These are phyloP conservation scores for Helicoverpa assulta DNA, from an alignment of 2,888 invertebrate genomes.

Conservation along the genomic window DNA sequence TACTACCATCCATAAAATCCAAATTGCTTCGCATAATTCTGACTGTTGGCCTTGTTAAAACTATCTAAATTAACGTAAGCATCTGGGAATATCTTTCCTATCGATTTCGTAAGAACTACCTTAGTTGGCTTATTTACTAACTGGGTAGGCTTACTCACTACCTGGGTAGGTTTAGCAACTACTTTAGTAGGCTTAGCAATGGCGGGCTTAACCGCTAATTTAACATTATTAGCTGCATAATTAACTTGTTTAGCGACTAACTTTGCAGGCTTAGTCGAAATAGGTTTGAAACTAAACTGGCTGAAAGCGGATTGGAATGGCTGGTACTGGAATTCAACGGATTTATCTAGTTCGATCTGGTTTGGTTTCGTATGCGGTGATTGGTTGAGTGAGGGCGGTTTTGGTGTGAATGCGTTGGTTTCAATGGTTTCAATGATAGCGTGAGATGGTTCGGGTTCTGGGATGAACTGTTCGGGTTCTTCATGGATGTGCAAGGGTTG, in stretches of 20 bases:
- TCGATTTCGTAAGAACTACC: constrained; percentile 51
- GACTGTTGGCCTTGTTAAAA: constrained; percentile 60
- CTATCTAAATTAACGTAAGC: constrained; percentile 67
- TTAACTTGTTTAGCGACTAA: constrained; percentile 46
- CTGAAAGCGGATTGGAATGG: constrained; percentile 54
- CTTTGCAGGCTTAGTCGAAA: constrained; percentile 45
- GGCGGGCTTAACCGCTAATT: constrained; percentile 27
- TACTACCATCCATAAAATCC: constrained; percentile 66
- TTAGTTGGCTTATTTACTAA: constrained; percentile 54
- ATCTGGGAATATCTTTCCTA: constrained; percentile 64
- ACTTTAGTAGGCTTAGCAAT: constrained; percentile 48
- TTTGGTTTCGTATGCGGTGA: constrained; percentile 61
- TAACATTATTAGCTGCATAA: neutral
- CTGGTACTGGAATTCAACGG: constrained; percentile 56
- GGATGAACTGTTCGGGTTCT: constrained; percentile 47
- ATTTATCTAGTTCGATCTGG: constrained; percentile 52
- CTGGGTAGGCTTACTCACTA: constrained; percentile 47
- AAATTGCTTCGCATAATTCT: constrained; percentile 42
- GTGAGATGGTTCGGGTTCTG: constrained; percentile 61
- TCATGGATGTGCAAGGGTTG: constrained; percentile 65
- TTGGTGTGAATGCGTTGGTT: constrained; percentile 58
- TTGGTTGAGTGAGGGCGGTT: constrained; percentile 61
- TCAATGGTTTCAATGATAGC: constrained; percentile 63
- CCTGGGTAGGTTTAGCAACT: constrained; percentile 48
- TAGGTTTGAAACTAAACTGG: constrained; percentile 48